Base-by-base conservation (phyloP, 2,888 invertebrate genomes). In the Drosophila quinaria region DNA sequence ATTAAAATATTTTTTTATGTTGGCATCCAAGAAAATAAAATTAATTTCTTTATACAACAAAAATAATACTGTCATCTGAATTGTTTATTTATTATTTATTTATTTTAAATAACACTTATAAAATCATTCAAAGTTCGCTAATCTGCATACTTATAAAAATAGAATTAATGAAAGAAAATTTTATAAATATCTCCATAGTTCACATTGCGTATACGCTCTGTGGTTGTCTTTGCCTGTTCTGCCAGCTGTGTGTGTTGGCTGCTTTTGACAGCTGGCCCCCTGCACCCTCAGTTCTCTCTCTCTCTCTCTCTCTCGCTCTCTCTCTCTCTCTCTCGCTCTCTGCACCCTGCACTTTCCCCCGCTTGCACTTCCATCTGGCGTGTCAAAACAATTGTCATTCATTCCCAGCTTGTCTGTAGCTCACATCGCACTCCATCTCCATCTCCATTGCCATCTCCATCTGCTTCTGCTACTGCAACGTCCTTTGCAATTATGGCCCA, bases 311-410 rank as follows among this genome's bases (percentile, higher is more conserved):
- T 3, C 25, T 10, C 6, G 9, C 15, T 39, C 39, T 6, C 15
- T 3, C 6, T 9, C 15, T 39, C 39, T 6, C 15, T 3, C 39
- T 15, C 39, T 39, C 15, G 3, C 9, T 3, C 1, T 3, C 25
- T 10, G 2, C 49, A n/a, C 17, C n/a, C n/a, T n/a, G n/a, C n/a
- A n/a, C n/a, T n/a, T n/a, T n/a, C 10, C 10, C 13, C 15, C 22
- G n/a, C 8, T 10, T 8, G 47, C n/a, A 31, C 59, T 46, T 46
- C 51, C 61, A 68, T 70, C 80, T 81, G 52, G 70, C 74, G 76
- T 84, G 78, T 87, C 87, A 84, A 82, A 87, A 84, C 84, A 85
- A 84, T 85, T 85, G 85, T 81, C 87, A 87, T 87, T 79, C 78
- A 70, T 81, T 56, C 59, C 54, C 50, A 56, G 66, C 68, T 67